Conservation (phyloP, 2,797 vertebrate species). For the Poecilia picta region DNA sequence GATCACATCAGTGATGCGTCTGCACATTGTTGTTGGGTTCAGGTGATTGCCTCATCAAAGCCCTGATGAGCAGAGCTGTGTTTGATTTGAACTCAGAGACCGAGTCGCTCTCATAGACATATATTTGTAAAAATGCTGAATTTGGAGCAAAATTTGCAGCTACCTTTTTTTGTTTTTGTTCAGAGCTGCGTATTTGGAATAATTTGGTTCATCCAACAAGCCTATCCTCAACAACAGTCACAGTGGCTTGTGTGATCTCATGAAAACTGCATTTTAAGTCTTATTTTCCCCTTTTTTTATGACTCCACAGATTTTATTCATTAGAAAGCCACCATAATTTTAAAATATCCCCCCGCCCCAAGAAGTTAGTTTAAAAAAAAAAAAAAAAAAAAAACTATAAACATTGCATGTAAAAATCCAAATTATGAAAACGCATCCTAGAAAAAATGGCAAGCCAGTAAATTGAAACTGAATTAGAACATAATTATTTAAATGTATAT, state of each 20-base stretch:
- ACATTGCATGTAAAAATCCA: background rate
- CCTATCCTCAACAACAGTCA: background rate
- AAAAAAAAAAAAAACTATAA: too few species aligned
- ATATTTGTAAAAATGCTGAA: background rate
- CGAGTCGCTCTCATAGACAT: background rate
- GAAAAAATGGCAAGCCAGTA: background rate
- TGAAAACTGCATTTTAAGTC: background rate
- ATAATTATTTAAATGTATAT: background rate
- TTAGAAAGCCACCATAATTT: background rate
- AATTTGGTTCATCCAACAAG: background rate
- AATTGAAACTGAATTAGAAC: background rate
- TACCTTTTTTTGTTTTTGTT: background rate
- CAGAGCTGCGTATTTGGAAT: background rate
- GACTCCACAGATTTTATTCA: background rate
- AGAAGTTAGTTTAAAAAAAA: background rate
- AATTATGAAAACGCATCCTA: background rate
- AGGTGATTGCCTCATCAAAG: background rate
- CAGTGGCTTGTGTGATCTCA: background rate
- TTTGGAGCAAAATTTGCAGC: background rate
- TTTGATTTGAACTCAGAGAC: background rate
- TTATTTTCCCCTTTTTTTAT: background rate
- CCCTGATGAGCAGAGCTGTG: background rate
- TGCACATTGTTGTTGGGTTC: background rate
- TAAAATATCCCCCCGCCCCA: background rate
- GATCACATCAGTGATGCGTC: background rate